Percentiles rank a stretch among this genome's conserved stretches.
Evolutionary conservation across 2,797 vertebrate genomes (phyloP).

Genomic region (Spheniscus humboldti): DNA sequence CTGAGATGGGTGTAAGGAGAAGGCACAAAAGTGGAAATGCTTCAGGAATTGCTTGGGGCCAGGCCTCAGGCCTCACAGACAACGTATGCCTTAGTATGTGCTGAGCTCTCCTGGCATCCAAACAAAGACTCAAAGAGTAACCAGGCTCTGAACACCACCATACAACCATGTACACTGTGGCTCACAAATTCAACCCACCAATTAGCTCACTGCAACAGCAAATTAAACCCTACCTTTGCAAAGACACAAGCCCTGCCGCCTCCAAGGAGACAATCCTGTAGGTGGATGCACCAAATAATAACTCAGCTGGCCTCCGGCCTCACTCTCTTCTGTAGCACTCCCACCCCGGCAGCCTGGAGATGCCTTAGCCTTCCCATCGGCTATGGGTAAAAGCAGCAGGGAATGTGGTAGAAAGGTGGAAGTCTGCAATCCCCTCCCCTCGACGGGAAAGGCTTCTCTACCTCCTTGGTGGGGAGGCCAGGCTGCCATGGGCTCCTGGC

Average conservation of each 20-base stretch:
- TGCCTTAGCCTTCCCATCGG: background rate
- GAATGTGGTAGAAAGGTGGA: background rate
- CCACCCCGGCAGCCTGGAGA: background rate
- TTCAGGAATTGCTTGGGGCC: background rate
- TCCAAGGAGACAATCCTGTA: background rate
- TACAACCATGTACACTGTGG: background rate
- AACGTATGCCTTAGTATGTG: fast-evolving
- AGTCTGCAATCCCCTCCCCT: background rate
- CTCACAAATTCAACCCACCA: background rate
- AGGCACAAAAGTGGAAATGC: background rate
- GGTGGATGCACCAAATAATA: background rate
- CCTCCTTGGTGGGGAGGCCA: background rate
- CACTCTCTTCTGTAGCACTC: background rate
- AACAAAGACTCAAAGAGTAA: background rate
- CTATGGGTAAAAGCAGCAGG: background rate
- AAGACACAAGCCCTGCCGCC: background rate
- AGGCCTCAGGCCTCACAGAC: background rate
- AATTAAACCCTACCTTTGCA: background rate
- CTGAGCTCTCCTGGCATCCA: background rate
- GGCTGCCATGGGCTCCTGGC: background rate
- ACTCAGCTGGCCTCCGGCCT: background rate
- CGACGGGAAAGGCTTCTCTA: fast-evolving
- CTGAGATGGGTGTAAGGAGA: background rate
- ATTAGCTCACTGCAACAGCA: background rate
- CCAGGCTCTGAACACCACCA: background rate